Percentiles rank a stretch among this genome's conserved stretches.
Conservation (phyloP, 1,140 invertebrate species). For the Anastrepha ludens region DNA sequence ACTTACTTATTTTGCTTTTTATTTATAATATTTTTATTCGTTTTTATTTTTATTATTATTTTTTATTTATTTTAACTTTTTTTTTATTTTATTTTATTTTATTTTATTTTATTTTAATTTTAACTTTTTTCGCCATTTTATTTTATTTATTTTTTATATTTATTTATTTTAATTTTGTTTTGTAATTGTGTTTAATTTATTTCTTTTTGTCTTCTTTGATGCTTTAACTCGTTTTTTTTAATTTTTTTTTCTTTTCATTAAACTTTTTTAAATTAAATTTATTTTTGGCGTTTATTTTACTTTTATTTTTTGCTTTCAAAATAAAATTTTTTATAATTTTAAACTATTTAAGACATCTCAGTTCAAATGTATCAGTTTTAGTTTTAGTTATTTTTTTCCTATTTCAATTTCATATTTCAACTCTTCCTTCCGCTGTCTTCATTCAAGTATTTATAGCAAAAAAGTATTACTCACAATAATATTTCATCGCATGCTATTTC, state of each 20-base stretch:
- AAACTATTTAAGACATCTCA: not conserved
- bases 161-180: not conserved
- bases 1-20: not conserved
- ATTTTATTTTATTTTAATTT: not conserved
- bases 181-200: not conserved
- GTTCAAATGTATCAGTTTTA: not conserved
- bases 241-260: not conserved
- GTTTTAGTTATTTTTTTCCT: too few species aligned
- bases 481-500: constrained; percentile 1
- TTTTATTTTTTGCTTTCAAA: not conserved
- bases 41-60: not conserved
- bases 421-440: too few species aligned
- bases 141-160: not conserved
- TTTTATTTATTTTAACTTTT: not conserved
- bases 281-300: not conserved
- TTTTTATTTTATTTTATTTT: constrained; percentile 5
- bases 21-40: not conserved
- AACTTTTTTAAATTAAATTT: not conserved
- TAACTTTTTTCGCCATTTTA: not conserved
- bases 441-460: not conserved
- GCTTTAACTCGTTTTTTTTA: not conserved
- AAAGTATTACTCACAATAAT: not conserved
- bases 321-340: not conserved
- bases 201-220: too few species aligned
- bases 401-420: too few species aligned